These are phyloP conservation scores for Isotomurus palustris DNA, from an alignment of 2,888 invertebrate species.

Conservation along the genomic window DNA sequence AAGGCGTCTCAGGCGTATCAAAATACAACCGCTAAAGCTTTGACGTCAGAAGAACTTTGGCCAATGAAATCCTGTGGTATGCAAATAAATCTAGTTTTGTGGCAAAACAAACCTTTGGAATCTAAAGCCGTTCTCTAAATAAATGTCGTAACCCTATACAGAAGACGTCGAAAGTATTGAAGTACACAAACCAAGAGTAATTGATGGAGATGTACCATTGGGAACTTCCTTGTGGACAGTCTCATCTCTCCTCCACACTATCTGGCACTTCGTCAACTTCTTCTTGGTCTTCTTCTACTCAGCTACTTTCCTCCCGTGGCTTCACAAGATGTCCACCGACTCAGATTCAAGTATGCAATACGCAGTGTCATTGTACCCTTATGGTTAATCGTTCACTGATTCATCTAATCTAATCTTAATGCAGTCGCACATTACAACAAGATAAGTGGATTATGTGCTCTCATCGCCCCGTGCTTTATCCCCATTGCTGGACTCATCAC, in stretches of 20 bases:
- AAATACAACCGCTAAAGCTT: too few relatives aligned
- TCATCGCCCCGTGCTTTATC: conserved; percentile 41
- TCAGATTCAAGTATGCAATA: conserved; percentile 19
- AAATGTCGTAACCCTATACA: too few relatives aligned
- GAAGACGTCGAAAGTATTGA: too few relatives aligned
- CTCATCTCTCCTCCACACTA: conserved; percentile 36
- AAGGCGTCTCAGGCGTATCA: too few relatives aligned
- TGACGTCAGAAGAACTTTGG: too few relatives aligned
- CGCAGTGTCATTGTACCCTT: too few relatives aligned
- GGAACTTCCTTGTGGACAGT: conserved; percentile 24
- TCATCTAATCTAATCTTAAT: background rate
- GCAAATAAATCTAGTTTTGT: too few relatives aligned
- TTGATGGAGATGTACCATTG: conserved; percentile 18
- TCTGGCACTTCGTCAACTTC: conserved; percentile 43
- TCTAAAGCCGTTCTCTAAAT: too few relatives aligned
- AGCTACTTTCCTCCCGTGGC: conserved; percentile 40
- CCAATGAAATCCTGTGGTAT: too few relatives aligned
- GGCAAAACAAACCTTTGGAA: too few relatives aligned
- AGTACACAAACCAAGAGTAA: too few relatives aligned
- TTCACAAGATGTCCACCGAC: conserved; percentile 30
- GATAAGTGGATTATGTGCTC: conserved; percentile 35
- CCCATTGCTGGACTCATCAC: conserved; percentile 39
- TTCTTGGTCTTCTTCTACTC: conserved; percentile 42
- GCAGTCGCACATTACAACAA: conserved; percentile 39
- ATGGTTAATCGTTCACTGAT: too few relatives aligned